Conservation (phyloP, 2,888 invertebrate species). For the Phyllotreta striolata region DNA sequence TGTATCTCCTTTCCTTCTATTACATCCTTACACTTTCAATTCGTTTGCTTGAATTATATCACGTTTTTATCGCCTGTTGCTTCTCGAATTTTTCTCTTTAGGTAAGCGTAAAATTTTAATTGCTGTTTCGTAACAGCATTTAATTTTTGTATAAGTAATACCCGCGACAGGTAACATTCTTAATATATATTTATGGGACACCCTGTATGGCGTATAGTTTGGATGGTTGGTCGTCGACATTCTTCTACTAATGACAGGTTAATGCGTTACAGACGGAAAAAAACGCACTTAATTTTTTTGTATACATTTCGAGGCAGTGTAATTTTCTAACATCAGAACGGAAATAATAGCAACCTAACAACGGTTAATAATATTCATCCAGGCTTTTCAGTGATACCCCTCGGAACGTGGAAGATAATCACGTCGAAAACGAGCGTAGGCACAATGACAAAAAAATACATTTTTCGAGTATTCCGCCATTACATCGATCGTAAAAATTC, state of each 20-base stretch:
- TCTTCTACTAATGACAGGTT: slow-evolving; percentile 26
- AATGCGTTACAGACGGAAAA: slow-evolving; percentile 18
- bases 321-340: slow-evolving; percentile 28
- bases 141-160: too few relatives aligned
- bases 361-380: slow-evolving; percentile 30
- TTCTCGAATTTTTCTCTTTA: too few relatives aligned
- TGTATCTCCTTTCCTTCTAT: too few relatives aligned
- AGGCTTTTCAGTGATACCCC: slow-evolving; percentile 15
- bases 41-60: too few relatives aligned
- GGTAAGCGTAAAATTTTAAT: too few relatives aligned
- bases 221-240: slow-evolving; percentile 3
- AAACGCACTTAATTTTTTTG: slow-evolving; percentile 18
- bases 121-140: too few relatives aligned
- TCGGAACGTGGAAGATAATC: slow-evolving; percentile 18
- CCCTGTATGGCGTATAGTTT: too few relatives aligned
- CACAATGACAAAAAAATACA: slow-evolving; percentile 25
- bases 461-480: background rate
- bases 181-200: too few relatives aligned
- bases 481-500: background rate
- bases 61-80: too few relatives aligned
- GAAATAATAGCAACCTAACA: slow-evolving; percentile 22
- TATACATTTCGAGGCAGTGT: slow-evolving; percentile 8
- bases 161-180: too few relatives aligned
- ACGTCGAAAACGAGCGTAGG: slow-evolving; percentile 24
- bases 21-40: too few relatives aligned